Conservation (phyloP, 1,140 invertebrate genomes). For the Watersipora subatra region DNA sequence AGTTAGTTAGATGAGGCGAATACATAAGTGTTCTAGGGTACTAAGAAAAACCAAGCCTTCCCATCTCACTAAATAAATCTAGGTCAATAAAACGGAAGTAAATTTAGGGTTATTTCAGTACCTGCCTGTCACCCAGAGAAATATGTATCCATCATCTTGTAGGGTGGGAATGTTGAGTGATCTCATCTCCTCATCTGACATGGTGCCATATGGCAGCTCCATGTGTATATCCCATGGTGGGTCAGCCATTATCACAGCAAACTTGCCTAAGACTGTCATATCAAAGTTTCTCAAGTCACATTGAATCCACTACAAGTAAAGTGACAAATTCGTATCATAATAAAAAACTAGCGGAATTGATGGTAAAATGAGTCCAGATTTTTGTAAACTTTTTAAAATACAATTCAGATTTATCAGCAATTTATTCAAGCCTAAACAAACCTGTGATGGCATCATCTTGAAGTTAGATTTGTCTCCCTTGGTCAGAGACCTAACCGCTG, state of each 20-base stretch:
- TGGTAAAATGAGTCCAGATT: background rate
- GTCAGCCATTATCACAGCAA: constrained; percentile 49
- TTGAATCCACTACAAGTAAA: constrained; percentile 70
- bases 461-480: background rate
- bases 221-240: constrained; percentile 97
- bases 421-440: background rate
- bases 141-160: constrained; percentile 89
- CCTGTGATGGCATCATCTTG: constrained; percentile 5
- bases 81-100: background rate
- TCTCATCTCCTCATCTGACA: constrained; percentile 97
- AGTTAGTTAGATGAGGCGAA: too few species aligned
- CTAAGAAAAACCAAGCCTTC: too few species aligned
- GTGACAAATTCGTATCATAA: background rate
- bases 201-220: constrained; percentile 96
- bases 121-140: constrained; percentile 92
- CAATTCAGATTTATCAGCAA: background rate
- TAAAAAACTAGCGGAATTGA: background rate
- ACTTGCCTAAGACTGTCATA: constrained; percentile 75
- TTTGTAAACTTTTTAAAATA: background rate
- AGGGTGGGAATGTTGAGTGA: constrained; percentile 75
- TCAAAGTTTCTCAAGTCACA: constrained; percentile 88
- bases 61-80: too few species aligned
- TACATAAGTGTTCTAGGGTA: too few species aligned
- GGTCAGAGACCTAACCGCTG: background rate
- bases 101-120: too few species aligned